Percentiles rank a stretch among this genome's conserved stretches.
These are phyloP conservation scores for Abrostola tripartita DNA, from an alignment of 2,888 invertebrate genomes.

Conservation along the genomic window DNA sequence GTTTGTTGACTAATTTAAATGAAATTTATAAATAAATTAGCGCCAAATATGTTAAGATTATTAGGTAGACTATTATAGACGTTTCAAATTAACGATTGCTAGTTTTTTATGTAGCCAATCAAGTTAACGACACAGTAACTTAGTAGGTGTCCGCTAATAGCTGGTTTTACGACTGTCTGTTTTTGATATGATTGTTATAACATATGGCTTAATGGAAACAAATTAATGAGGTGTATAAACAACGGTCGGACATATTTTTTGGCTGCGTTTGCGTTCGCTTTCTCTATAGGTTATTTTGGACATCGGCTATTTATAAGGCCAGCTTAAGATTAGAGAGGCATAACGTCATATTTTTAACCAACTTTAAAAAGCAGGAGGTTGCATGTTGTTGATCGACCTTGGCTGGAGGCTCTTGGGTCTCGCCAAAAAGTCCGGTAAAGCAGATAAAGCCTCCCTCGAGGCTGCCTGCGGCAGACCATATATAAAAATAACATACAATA, in stretches of 20 bases:
- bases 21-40: constrained; percentile 21
- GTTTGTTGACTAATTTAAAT: background rate
- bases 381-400: too few relatives aligned
- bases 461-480: too few relatives aligned
- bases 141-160: constrained; percentile 28
- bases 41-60: constrained; percentile 7
- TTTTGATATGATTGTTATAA: constrained; percentile 27
- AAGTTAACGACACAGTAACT: constrained; percentile 35
- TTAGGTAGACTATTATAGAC: constrained; percentile 8
- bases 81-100: constrained; percentile 24
- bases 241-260: background rate
- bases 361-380: too few relatives aligned
- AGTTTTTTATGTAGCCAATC: constrained; percentile 44
- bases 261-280: background rate
- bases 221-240: constrained; percentile 9
- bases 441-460: too few relatives aligned
- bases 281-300: background rate
- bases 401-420: too few relatives aligned
- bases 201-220: constrained; percentile 12
- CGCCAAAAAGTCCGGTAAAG: too few relatives aligned
- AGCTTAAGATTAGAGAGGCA: too few relatives aligned
- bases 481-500: too few relatives aligned
- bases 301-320: background rate
- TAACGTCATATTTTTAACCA: too few relatives aligned
- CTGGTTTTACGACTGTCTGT: constrained; percentile 34